Evolutionary conservation across 1,140 invertebrate genomes (phyloP).

Genomic region (Apis florea): DNA sequence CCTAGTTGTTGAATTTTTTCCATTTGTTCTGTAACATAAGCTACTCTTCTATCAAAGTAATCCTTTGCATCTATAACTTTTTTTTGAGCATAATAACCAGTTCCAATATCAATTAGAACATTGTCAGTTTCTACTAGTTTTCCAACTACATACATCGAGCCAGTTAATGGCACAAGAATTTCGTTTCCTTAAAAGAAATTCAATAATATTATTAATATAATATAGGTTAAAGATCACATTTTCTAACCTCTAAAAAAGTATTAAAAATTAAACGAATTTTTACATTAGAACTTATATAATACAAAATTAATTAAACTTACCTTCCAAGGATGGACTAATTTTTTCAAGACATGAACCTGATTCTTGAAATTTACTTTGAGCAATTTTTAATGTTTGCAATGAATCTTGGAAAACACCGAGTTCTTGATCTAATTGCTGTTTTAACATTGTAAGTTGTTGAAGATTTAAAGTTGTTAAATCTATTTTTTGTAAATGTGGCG

Average conservation of each 20-base stretch:
- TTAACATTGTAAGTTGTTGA: slow-evolving; percentile 89
- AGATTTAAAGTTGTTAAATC: slow-evolving; percentile 89
- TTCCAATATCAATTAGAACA: slow-evolving; percentile 96
- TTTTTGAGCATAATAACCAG: slow-evolving; percentile 97
- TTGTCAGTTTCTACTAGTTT: slow-evolving; percentile 89
- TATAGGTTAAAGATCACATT: slow-evolving; percentile 10
- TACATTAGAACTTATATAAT: not conserved
- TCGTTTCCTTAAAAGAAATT: slow-evolving; percentile 81
- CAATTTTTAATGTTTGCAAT: slow-evolving; percentile 92
- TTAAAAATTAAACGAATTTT: not conserved
- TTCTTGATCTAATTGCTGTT: slow-evolving; percentile 94
- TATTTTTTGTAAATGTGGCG: slow-evolving; percentile 85
- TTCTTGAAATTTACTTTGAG: slow-evolving; percentile 93
- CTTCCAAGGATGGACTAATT: slow-evolving; percentile 86
- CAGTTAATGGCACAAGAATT: slow-evolving; percentile 94
- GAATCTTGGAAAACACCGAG: slow-evolving; percentile 93
- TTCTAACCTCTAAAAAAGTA: slow-evolving; percentile 64
- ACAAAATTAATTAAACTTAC: slow-evolving; percentile 67
- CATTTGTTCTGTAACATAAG: slow-evolving; percentile 95
- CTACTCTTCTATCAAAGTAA: slow-evolving; percentile 95
- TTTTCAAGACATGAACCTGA: slow-evolving; percentile 92
- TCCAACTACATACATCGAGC: slow-evolving; percentile 97
- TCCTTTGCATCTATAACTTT: slow-evolving; percentile 90
- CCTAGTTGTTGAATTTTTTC: slow-evolving; percentile 94
- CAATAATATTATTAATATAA: not conserved